Base-by-base conservation (phyloP, 2,888 invertebrate species). In the Galeopsomyia nigrocyanea region DNA sequence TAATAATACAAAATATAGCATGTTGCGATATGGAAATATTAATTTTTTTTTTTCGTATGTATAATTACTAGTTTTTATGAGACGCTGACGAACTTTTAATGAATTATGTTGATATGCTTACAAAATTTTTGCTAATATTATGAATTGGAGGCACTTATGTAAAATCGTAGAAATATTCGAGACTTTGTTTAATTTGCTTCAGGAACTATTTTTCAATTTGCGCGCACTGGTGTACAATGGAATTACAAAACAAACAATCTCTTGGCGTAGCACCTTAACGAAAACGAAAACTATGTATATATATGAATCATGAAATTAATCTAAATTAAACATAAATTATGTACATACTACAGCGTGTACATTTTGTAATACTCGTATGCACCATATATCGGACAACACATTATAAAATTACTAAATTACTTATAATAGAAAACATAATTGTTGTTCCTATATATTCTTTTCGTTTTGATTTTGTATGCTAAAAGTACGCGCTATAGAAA, bases 331-430 rank as follows among this genome's bases (percentile, higher is more conserved):
- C 49, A 57, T 63, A 68, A 68, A 71, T 10, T 74, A 74, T 74
- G 56, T 74, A 74, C 71, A 74, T 71, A 70, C 71, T 71, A 19
- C 69, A 39, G 64, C 64, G 67, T 74, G 63, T 63, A 74, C 65
- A 74, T 68, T 21, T 56, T 64, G 39, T 74, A 74, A 74, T 75
- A 68, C 57, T 73, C 61, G 21, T 51, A 49, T 73, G 65, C 47
- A 65, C 57, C 57, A 53, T 49, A 2, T 70, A 64, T 58, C 26
- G 46, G n/a, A 50, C 60, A 61, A 60, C n/a, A 47, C n/a, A 21
- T 39, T 58, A 55, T 53, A 60, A 58, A 67, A 13, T 63, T 67
- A 39, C 39, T 3, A n/a, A 63, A 61, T 66, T 56, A 64, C 21
- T 62, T 53, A 51, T 26, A 5, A 26, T 3, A 26, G 57, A 31